Conservation (phyloP, 2,888 invertebrate genomes). For the Microctonus aethiopoides region DNA sequence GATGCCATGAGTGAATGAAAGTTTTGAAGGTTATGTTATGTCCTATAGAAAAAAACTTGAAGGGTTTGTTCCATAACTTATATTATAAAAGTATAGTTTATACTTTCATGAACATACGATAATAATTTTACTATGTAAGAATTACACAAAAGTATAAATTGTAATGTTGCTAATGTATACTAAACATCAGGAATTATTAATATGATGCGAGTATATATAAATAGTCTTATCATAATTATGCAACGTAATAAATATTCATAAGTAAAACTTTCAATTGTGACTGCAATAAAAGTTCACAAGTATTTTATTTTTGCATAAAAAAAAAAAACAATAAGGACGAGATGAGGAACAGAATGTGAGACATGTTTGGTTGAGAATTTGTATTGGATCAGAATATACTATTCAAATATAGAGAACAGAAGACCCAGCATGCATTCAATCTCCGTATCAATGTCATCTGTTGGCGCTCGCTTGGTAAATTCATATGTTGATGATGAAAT, state of each 20-base stretch:
- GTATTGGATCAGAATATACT: neutral
- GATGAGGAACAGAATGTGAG: neutral
- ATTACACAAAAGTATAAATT: neutral
- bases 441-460: conserved; percentile 20
- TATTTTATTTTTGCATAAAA: too few species aligned
- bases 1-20: neutral
- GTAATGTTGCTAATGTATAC: too few species aligned
- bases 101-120: neutral
- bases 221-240: too few species aligned
- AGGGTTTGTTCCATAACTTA: neutral
- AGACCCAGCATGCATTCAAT: neutral
- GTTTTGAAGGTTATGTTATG: too few species aligned
- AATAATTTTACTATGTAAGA: neutral
- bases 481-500: neutral
- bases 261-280: too few species aligned
- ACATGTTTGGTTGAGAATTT: neutral
- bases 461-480: neutral
- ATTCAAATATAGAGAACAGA: neutral
- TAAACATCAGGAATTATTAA: too few species aligned
- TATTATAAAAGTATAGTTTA: neutral
- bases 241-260: too few species aligned
- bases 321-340: neutral
- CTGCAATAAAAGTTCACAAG: too few species aligned
- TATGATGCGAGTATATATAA: too few species aligned
- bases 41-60: too few species aligned